These are phyloP conservation scores for Cervus canadensis DNA, from an alignment of 2,113 vertebrate species.

Conservation along the genomic window DNA sequence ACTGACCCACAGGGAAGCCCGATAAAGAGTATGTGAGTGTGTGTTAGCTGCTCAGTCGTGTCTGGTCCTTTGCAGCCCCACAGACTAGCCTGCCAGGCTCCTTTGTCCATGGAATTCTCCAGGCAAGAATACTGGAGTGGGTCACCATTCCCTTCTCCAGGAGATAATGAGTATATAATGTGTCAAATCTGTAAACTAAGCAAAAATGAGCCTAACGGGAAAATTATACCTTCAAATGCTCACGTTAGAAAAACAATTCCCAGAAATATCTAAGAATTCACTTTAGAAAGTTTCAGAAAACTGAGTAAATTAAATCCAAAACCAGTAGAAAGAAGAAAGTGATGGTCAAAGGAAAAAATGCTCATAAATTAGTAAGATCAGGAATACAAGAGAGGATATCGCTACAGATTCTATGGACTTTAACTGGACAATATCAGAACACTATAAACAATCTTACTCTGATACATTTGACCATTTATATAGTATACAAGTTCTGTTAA, in stretches of 20 bases:
- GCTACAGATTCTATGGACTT: neutral
- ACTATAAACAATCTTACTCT: neutral
- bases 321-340: neutral
- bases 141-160: neutral
- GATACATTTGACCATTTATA: neutral
- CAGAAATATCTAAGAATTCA: neutral
- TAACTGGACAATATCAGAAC: neutral
- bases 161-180: neutral
- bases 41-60: neutral
- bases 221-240: neutral
- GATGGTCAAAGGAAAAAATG: neutral
- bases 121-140: neutral
- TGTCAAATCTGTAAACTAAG: neutral
- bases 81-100: neutral
- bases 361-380: neutral
- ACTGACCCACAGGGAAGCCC: neutral
- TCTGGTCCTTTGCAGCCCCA: neutral
- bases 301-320: neutral
- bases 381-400: neutral
- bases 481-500: neutral
- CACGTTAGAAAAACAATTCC: neutral
- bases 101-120: neutral
- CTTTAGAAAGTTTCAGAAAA: neutral
- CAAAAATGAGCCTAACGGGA: neutral
- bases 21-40: fast-evolving